Base-by-base conservation (phyloP, 2,888 invertebrate species). In the Sphecodes monilicornis region DNA sequence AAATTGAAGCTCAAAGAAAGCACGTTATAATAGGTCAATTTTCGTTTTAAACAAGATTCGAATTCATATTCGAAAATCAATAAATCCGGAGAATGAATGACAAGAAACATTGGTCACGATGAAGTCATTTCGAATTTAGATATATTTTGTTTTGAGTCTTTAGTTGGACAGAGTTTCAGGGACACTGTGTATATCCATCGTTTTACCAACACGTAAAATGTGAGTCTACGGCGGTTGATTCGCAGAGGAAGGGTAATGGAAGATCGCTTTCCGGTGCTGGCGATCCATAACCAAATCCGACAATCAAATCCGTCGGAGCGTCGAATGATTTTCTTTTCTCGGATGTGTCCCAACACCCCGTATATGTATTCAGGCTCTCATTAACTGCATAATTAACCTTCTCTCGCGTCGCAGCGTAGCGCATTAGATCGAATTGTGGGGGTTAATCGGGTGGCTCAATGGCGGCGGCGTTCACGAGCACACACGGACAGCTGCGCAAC, bases 311-410 rank as follows among this genome's bases (percentile, higher is more conserved):
- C 57, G 29, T 39, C 39, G 64, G 73, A 66, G 79, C 36, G 68
- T 46, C 76, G 39, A 70, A 80, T 73, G 85, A 80, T 85, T 74
- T 80, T 85, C 88, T 86, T 80, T 81, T 84, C 77, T 69, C 29
- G 83, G 78, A 79, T 36, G 79, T 60, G 69, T 81, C 86, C 72
- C 78, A 74, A 80, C 80, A 75, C 82, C 80, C 80, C 60, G 71
- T 82, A 74, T 84, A 82, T 87, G 86, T 88, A 89, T 87, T 90
- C 91, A 91, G 88, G 90, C 90, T 92, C 93, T 94, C 93, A 93
- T 94, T 94, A 94, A 91, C 93, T 91, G 92, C 91, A 91, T 93
- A 94, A 94, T 94, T 93, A 94, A 93, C 90, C 93, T 92, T 92
- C 93, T 93, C 93, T 92, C 91, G 92, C 91, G 90, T 92, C 92